Base-by-base conservation (phyloP, 1,140 invertebrate species). In the Drosophila melanogaster region DNA sequence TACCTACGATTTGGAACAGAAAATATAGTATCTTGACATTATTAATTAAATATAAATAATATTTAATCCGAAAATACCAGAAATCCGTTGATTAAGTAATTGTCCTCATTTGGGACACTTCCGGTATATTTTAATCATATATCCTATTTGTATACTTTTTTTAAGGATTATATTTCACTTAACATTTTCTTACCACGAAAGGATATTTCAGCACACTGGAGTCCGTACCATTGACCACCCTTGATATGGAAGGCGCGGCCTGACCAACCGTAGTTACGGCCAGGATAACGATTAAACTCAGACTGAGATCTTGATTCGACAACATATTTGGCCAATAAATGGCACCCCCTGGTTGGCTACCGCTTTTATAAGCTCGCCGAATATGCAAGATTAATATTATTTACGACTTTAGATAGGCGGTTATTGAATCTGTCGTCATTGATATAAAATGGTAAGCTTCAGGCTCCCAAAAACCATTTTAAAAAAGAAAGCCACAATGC, bases 221-320 rank as follows among this genome's bases (percentile, higher is more conserved):
- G n/a, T 77, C 59, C 3, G 90, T 91, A 7, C 89, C 90, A 55
- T 92, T 92, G 3, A 92, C 89, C 8, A 92, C 80, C 3, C 91
- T 77, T 11, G 55, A 71, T 11, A 50, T 57, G 0, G 71, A 57
- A 0, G 78, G 70, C 6, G 65, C 57, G 4, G 70, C 75, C 19
- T 33, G 49, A 7, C 37, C 19, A 1, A 44, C 7, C 0, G 37
- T 15, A 12, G 11, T 22, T 2, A 69, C 22, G 8, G 41, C 19
- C 26, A 83, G 22, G 6, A 73, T 6, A 7, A 38, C 22, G 1
- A 72, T 14, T n/a, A 41, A 38, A n/a, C 30, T 19, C 14, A 67
- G 43, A 19, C 46, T 41, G 6, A 66, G 22, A 35, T 65, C 67
- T 41, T 49, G 12, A 19, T 37, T 44, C 49, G 40, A 46, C 33